phyloP scores from a whole-genome alignment of 2,797 vertebrate genomes.

The Euphonia xanthogaster region DNA sequence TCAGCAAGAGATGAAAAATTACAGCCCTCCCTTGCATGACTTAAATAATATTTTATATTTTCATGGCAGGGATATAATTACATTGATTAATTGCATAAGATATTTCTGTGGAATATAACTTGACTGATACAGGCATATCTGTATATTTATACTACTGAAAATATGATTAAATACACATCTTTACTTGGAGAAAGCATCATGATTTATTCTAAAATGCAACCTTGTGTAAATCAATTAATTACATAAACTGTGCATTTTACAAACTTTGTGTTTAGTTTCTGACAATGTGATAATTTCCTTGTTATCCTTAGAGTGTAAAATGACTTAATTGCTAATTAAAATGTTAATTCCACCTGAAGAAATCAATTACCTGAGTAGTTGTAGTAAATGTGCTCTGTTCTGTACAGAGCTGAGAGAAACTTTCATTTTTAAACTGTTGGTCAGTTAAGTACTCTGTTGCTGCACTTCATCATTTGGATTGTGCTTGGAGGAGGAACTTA shows the following conservation, averaged over 20 bases:
- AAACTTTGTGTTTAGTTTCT: background rate
- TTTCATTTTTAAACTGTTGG: background rate
- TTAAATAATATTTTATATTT: background rate
- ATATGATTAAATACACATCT: background rate
- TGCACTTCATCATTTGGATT: background rate
- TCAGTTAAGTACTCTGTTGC: background rate
- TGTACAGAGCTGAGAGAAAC: background rate
- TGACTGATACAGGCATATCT: background rate
- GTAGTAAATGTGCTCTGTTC: background rate
- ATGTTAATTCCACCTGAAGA: background rate
- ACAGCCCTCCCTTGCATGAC: background rate
- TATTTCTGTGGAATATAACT: background rate
- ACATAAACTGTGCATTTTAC: background rate
- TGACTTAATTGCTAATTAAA: background rate
- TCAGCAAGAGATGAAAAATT: background rate
- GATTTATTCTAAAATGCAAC: background rate
- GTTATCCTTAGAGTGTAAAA: constrained; percentile 3
- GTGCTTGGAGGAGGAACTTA: background rate
- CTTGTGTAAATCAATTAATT: background rate
- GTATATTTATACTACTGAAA: background rate
- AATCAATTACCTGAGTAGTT: background rate
- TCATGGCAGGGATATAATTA: background rate
- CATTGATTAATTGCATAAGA: background rate
- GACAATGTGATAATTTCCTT: background rate
- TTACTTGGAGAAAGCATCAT: background rate